Evolutionary conservation across 2,888 invertebrate genomes (phyloP), one percentile per base, ranked within the genome.

Genomic region (Arge pagana): DNA sequence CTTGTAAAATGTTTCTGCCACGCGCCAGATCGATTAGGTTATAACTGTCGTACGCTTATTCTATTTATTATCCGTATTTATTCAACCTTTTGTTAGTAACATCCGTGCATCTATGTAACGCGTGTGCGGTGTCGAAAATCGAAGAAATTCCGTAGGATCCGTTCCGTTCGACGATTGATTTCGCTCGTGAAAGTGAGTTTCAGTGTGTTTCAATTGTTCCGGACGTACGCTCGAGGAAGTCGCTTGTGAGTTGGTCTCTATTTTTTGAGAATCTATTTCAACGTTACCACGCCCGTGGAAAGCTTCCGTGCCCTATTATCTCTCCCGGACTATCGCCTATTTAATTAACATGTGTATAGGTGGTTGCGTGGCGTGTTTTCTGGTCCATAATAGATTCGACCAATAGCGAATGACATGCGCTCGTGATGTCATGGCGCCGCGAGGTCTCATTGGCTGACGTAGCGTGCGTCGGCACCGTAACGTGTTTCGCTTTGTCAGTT

Each of bases 361-460:
- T 72, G 72, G 71, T 70, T 75, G 75, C 75, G 76, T 75, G 76
- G 74, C 74, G 74, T 72, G 72, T 76, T 74, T 70, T 65, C 66
- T 68, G 71, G 72, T 69, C 70, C 70, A 69, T 73, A 71, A 74
- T 71, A 70, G 68, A 65, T 60, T 62, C 63, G 63, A 57, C 75
- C 76, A 75, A 75, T 76, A 66, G 62, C 63, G 58, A 60, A 18
- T 33, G 61, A 55, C 64, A 59, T 60, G 62, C 56, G 60, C 55
- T 53, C 56, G 63, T 72, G 72, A 75, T 74, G 74, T 75, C 74
- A 71, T 61, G 50, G 36, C 48, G 45, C 50, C 53, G 53, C 59
- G 40, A 48, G 51, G 42, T 54, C 50, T 63, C 52, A 70, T 70
- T 68, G 69, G 70, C 45, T 60, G 56, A 43, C 19, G 3, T 10